Evolutionary conservation across 1,140 invertebrate species (phyloP), one percentile per base, ranked within the genome.

Genomic region (Drosophila mauritiana): DNA sequence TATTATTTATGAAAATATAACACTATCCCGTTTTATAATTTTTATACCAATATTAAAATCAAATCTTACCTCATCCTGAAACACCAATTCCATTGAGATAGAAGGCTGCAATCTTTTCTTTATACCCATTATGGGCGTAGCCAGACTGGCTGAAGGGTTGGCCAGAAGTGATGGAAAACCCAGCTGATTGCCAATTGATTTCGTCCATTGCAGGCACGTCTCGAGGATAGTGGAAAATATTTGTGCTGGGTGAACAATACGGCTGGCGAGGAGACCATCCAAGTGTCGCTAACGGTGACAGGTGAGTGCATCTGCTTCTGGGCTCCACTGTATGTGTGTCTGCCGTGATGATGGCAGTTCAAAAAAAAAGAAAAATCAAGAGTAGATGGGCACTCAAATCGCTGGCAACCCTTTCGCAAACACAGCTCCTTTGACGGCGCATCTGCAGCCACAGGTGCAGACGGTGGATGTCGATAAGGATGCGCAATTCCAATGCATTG

Each of bases 231-330:
- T 52, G 97, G 96, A 46, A 95, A 96, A 81, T 97, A 97, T 92
- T 94, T 97, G 56, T 97, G 97, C 92, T 96, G 96, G 93, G 95
- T 97, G 22, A 97, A 97, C 93, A 98, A 97, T 91, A 97, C 96
- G 8, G 96, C 96, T 1, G 97, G 97, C 11, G 96, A 96, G 78
- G 96, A 98, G 92, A 96, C 95, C 74, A 95, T 97, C 43, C 95
- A 97, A 91, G 95, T 97, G 80, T 96, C 96, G 51, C 94, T 97
- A 62, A 94, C 94, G 72, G 95, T 97, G 67, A 94, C 94, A 92
- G 94, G 94, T 94, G 80, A 91, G 77, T 83, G 52, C n/a, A 8
- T 52, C 7, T 56, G 27, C 34, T 17, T 27, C 17, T 51, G 5
- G 20, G 15, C 4, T 22, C 6, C 15, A 2, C 11, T 52, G 52